A percentile compares a stretch with the other conserved stretches of the same genome.
Evolutionary conservation across 1,140 invertebrate species (phyloP).

Genomic region (Drosophila murphyi): DNA sequence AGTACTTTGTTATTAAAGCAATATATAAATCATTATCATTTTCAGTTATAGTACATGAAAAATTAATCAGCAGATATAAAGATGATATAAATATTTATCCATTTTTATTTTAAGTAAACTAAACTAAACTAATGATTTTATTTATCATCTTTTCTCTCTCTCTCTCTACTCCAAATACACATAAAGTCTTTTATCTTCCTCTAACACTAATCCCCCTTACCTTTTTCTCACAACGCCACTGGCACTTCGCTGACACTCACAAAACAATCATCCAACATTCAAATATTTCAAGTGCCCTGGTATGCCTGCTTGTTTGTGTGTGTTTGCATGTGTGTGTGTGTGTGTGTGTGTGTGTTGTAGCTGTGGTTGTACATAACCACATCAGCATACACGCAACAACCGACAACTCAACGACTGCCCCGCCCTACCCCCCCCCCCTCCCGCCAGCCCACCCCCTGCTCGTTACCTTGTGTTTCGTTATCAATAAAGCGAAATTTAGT

Average conservation of each 20-base stretch:
- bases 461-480: constrained; percentile 77
- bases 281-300: constrained; percentile 1
- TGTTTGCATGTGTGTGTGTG: constrained; percentile 1
- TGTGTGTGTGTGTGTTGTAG: constrained; percentile 2
- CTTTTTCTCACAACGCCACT: not conserved
- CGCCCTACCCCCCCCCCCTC: constrained; percentile 7
- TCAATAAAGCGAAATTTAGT: constrained; percentile 83
- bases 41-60: too few relatives aligned
- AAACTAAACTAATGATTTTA: too few relatives aligned
- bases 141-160: too few relatives aligned
- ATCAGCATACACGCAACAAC: constrained; percentile 57
- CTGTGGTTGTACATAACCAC: constrained; percentile 58
- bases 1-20: too few relatives aligned
- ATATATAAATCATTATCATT: too few relatives aligned
- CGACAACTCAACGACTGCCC: constrained; percentile 14
- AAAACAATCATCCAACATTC: constrained; percentile 10
- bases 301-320: not conserved
- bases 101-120: too few relatives aligned
- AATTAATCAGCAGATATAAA: too few relatives aligned
- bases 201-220: not conserved
- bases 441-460: not conserved
- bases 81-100: too few relatives aligned
- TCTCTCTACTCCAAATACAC: too few relatives aligned
- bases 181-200: too few relatives aligned
- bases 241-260: not conserved